A percentile compares a stretch with the other conserved stretches of the same genome.
Evolutionary conservation across 2,888 invertebrate species (phyloP).

Genomic region (Macrophya alboannulata): DNA sequence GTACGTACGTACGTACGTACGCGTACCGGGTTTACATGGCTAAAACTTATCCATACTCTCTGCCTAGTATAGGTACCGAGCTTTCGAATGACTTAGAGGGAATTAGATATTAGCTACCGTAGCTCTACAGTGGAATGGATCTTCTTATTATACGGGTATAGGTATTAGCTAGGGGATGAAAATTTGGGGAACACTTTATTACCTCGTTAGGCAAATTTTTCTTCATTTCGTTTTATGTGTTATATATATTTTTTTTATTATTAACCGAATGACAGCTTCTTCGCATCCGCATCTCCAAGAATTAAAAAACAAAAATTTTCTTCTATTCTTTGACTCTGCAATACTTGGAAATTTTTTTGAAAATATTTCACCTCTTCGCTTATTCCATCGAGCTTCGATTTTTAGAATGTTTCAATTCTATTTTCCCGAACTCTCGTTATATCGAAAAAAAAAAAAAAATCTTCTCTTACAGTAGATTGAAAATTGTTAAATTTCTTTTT

Average conservation of each 20-base stretch:
- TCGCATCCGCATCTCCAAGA: too few relatives aligned
- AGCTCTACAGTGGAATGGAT: not conserved
- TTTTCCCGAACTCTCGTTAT: not conserved
- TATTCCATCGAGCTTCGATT: too few relatives aligned
- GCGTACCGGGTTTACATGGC: conserved; percentile 12
- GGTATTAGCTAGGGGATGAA: not conserved
- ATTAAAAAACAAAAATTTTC: too few relatives aligned
- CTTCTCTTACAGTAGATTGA: not conserved
- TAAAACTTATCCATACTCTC: conserved; percentile 15
- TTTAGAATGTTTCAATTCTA: too few relatives aligned
- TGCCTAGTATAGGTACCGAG: not conserved
- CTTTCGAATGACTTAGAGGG: not conserved
- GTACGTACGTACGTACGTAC: not conserved
- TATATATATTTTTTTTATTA: not conserved
- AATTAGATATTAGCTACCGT: conserved; percentile 14
- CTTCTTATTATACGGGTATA: not conserved
- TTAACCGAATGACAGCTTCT: too few relatives aligned
- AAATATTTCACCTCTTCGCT: not conserved
- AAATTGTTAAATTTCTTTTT: not conserved
- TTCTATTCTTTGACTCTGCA: too few relatives aligned
- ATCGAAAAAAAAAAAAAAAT: not conserved
- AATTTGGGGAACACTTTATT: not conserved
- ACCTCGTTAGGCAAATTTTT: not conserved
- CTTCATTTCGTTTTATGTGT: not conserved
- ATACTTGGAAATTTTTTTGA: not conserved